Conservation (phyloP, 2,113 vertebrate species). For the Sorex araneus region DNA sequence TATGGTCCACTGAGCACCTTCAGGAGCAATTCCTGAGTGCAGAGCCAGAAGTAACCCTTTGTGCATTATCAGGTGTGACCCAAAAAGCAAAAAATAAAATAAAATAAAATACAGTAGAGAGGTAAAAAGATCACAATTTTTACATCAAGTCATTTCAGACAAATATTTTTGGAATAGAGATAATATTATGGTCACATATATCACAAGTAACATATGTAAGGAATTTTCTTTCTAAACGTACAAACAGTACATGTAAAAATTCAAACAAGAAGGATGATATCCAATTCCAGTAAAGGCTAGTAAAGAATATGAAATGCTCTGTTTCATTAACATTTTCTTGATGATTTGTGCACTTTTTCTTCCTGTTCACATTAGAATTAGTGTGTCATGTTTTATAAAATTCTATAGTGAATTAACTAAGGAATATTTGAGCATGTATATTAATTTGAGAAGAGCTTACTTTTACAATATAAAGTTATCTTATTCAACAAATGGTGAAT, state of each 20-base stretch:
- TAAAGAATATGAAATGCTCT: neutral
- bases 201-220: neutral
- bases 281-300: rapidly evolving
- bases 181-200: neutral
- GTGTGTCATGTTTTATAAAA: neutral
- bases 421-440: constrained; percentile 21
- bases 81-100: no score
- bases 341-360: neutral
- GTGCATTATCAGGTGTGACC: no score
- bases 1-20: no score
- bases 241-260: neutral
- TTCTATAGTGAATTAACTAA: neutral
- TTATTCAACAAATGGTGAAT: neutral
- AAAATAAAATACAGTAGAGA: neutral
- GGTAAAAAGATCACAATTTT: no score
- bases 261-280: neutral
- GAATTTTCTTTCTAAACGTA: neutral
- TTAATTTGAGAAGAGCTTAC: constrained; percentile 22
- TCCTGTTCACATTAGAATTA: neutral
- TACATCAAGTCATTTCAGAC: neutral
- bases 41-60: no score
- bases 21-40: no score
- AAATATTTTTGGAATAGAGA: neutral
- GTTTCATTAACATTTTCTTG: neutral
- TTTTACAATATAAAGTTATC: neutral